Evolutionary conservation across 2,888 invertebrate species (phyloP).

Genomic region (Venusia cambrica): DNA sequence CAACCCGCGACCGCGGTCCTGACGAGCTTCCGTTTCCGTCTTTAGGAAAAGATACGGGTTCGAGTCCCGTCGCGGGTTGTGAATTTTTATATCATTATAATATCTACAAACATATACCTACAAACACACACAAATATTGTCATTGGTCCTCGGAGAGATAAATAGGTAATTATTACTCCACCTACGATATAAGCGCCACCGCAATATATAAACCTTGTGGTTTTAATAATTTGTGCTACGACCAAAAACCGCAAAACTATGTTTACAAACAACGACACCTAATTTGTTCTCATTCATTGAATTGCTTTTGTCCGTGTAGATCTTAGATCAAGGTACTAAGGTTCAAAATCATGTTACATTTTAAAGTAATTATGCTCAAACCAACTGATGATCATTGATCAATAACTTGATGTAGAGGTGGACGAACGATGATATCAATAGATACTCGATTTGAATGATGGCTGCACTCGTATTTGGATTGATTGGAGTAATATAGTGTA

Average conservation of each 20-base stretch:
- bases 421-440: constrained; percentile 26
- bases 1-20: too few species aligned
- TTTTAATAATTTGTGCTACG: too few species aligned
- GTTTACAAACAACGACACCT: constrained; percentile 9
- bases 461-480: constrained; percentile 27
- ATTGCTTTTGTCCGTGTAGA: background rate
- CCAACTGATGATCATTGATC: constrained; percentile 18
- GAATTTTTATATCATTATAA: background rate
- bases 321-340: background rate
- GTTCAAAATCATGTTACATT: background rate
- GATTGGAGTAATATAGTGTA: constrained; percentile 22
- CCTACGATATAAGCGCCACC: too few species aligned
- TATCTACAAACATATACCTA: too few species aligned
- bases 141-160: too few species aligned
- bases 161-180: too few species aligned
- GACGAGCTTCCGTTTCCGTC: too few species aligned
- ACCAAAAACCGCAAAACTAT: constrained; percentile 13
- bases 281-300: constrained; percentile 7
- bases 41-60: too few species aligned
- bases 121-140: too few species aligned
- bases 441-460: constrained; percentile 24
- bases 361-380: constrained; percentile 6
- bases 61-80: too few species aligned
- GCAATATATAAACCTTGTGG: too few species aligned
- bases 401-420: constrained; percentile 14